Base-by-base conservation (phyloP, 2,797 vertebrate species). In the Galago senegalensis region DNA sequence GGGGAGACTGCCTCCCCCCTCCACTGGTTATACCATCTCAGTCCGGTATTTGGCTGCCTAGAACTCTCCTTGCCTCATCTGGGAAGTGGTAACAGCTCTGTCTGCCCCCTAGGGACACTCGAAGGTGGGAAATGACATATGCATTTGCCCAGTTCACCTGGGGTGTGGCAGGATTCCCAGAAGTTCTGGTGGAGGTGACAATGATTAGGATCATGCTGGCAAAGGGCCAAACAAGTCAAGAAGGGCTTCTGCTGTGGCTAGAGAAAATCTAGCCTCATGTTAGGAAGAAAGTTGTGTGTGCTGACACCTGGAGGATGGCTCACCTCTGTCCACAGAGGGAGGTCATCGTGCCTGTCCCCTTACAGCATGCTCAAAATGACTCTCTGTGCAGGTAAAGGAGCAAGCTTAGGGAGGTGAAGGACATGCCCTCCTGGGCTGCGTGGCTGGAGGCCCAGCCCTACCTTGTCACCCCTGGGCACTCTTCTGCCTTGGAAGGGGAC, bases 321-420 rank as follows among this genome's bases (percentile, higher is more conserved):
- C 8, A 1, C 61, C 89, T 86, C 25, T 1, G 3, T n/a, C 34
- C 27, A 0, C 7, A 5, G 34, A 61, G 29, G 49, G 7, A 7
- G 8, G n/a, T 5, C 11, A 29, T 16, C 1, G 13, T 25, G 18
- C 61, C 34, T 4, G 31, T 21, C 23, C 53, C 80, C 56, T 79
- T 0, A 0, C 3, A 0, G 6, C 0, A 0, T 49, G 49, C 67
- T 20, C 37, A 31, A 17, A 53, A 7, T 4, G 16, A 23, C 77
- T 90, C 37, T 12, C 34, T 69, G 27, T 56, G 53, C 81, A 87
- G 85, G 76, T 46, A n/a, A 95, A 88, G 87, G 83, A 56, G 18
- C 29, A 21, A 46, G 72, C 37, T 9, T 34, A 11, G 7, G 34
- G 69, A 72, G 29, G 43, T 4, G 43, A 90, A 70, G 67, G 79